Base-by-base conservation (phyloP, 92 coral and sea anemone species). In the Ricordea florida region DNA sequence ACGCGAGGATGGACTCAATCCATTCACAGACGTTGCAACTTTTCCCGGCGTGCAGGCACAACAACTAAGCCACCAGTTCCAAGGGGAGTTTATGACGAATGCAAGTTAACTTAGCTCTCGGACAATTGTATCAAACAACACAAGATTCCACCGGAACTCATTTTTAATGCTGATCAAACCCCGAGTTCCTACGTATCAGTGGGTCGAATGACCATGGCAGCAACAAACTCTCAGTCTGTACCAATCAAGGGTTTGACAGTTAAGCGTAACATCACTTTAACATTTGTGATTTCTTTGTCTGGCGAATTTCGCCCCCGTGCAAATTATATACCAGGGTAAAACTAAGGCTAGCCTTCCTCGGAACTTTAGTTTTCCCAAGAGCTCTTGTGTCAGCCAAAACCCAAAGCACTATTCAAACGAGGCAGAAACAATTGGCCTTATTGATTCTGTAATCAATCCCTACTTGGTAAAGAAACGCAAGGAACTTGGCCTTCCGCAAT, bases 141-240 rank as follows among this genome's bases (percentile, higher is more conserved):
- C n/a, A n/a, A n/a, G n/a, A n/a, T n/a, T n/a, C n/a, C n/a, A n/a
- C n/a, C n/a, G n/a, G n/a, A n/a, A n/a, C n/a, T n/a, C n/a, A n/a
- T n/a, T n/a, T n/a, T n/a, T n/a, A n/a, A n/a, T n/a, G n/a, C n/a
- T n/a, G n/a, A n/a, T n/a, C n/a, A n/a, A n/a, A n/a, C n/a, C n/a
- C n/a, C n/a, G n/a, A n/a, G n/a, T n/a, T n/a, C n/a, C 56, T 13
- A 23, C 27, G 86, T 85, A 30, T 80, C 86, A 50, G 82, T 86
- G 27, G 91, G 83, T 8, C 70, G 66, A 66, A 85, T 85, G 86
- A 79, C 86, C 26, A 86, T 86, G 91, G 65, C 87, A 27, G 69
- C 42, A 24, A 64, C 69, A 32, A 75, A 75, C 57, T 34, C 76
- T 32, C 13, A 28, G 38, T 72, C 87, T 51, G 77, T 82, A n/a